Evolutionary conservation across 2,888 invertebrate genomes (phyloP), one percentile per base, ranked within the genome.

Genomic region (Therioaphis trifolii): DNA sequence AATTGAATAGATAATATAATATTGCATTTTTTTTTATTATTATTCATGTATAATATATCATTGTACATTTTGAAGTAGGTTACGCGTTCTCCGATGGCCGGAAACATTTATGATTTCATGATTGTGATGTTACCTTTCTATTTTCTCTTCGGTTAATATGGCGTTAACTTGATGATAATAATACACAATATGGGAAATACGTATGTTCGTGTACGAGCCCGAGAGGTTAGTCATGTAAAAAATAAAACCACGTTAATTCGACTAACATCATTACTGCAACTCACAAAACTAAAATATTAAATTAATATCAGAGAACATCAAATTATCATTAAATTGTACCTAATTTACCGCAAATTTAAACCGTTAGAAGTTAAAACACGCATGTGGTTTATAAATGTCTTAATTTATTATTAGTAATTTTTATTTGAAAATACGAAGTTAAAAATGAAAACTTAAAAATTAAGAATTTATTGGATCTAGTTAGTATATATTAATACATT

Each of bases 91-190:
- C 29, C 66, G 77, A 77, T 40, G 78, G 78, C 68, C 78, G 68
- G 78, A 78, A 78, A 78, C 78, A 55, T 78, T 52, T 78, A 78
- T 78, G 68, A 78, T 78, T 78, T 78, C 55, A 55, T 68, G 77
- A 35, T 52, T 78, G 78, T 55, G 78, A 68, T 35, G 78, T 68
- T 78, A 78, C 78, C 78, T 78, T 78, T 78, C 78, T 78, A 78
- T 78, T 78, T 78, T 78, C 78, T 78, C 78, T 68, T 78, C 78
- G 24, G 52, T 52, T 78, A 68, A 68, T 78, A 78, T 55, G 68
- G 52, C 40, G 35, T 52, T 55, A 78, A 78, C 78, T 55, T 35
- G n/a, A 68, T 68, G 35, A 77, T 66, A 77, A 77, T 77, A 77
- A 77, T 11, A 43, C 7, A 58, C 40, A 55, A 75, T 75, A 58